Conservation (phyloP, 1,140 invertebrate species). For the Catajapyx aquilonaris region DNA sequence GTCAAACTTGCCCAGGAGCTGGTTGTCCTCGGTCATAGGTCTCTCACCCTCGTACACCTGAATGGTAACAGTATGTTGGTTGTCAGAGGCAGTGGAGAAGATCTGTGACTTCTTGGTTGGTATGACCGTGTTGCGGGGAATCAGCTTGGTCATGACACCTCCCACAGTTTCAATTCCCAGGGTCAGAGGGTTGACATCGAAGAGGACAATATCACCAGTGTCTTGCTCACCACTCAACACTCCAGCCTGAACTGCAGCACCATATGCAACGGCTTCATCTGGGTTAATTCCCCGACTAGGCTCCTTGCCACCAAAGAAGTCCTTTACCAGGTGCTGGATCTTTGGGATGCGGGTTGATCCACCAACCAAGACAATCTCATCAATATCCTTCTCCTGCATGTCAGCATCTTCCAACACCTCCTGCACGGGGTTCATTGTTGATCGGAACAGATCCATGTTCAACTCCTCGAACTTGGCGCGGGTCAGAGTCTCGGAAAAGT, state of each 20-base stretch:
- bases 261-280: slow-evolving; percentile 94
- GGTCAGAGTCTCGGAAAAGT: slow-evolving; percentile 97
- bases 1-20: slow-evolving; percentile 93
- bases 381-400: slow-evolving; percentile 95
- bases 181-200: slow-evolving; percentile 95
- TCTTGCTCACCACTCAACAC: slow-evolving; percentile 75
- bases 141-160: slow-evolving; percentile 98
- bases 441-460: no score
- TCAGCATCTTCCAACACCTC: slow-evolving; percentile 96
- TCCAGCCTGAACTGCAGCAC: slow-evolving; percentile 95
- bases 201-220: slow-evolving; percentile 85
- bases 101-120: slow-evolving; percentile 99
- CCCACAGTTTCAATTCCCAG: slow-evolving; percentile 99
- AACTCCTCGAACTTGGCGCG: slow-evolving; percentile 98
- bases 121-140: slow-evolving; percentile 93
- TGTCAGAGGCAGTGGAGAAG: slow-evolving; percentile 97
- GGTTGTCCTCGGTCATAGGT: slow-evolving; percentile 99
- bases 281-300: slow-evolving; percentile 95
- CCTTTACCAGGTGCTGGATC: slow-evolving; percentile 94
- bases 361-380: slow-evolving; percentile 97
- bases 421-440: slow-evolving; percentile 91
- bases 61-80: slow-evolving; percentile 97
- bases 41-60: slow-evolving; percentile 95
- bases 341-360: slow-evolving; percentile 99
- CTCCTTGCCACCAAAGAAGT: slow-evolving; percentile 96